Evolutionary conservation across 2,888 invertebrate genomes (phyloP).

Genomic region (Oxycera nigricornis): DNA sequence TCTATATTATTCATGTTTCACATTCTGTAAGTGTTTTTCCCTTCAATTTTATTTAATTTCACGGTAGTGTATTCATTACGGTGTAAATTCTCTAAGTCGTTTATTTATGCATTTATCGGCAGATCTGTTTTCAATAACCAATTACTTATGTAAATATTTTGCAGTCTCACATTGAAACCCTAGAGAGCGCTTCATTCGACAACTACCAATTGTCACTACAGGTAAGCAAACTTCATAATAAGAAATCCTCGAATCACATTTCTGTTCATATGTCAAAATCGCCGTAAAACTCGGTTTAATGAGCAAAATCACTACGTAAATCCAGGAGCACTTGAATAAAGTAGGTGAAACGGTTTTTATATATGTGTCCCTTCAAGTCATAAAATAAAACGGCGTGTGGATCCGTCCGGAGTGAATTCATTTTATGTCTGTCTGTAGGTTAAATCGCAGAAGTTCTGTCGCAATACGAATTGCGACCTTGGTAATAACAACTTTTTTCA

Average conservation of each 20-base stretch:
- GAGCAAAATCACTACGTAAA: conserved; percentile 31
- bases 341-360: background rate
- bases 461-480: background rate
- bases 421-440: background rate
- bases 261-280: conserved; percentile 35
- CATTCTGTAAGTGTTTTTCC: no score
- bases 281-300: conserved; percentile 9
- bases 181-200: background rate
- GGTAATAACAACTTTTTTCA: no score
- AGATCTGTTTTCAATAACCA: background rate
- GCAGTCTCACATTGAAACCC: background rate
- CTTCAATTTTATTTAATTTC: no score
- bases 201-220: background rate
- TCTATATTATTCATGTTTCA: no score
- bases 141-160: no score
- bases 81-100: no score
- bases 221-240: conserved; percentile 7
- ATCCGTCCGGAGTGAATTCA: no score
- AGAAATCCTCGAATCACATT: conserved; percentile 24
- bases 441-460: background rate
- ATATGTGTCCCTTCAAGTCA: no score
- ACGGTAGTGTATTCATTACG: no score
- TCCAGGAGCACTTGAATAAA: conserved; percentile 14
- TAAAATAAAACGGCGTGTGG: no score
- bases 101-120: no score